Conservation (phyloP, 2,888 invertebrate species). For the Dryomyza anilis region DNA sequence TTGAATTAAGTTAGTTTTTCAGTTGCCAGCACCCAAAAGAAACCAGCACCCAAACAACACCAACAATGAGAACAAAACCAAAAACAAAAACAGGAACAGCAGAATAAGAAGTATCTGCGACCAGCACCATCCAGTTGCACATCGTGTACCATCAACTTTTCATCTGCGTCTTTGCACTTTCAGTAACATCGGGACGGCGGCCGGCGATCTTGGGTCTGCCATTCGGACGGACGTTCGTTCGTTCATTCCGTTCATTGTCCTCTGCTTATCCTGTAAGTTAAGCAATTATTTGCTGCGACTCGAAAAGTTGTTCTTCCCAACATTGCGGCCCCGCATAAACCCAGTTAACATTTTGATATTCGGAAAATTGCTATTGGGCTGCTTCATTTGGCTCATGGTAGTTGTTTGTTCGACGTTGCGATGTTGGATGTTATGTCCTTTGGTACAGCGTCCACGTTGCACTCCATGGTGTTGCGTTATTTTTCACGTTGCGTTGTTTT, state of each 20-base stretch:
- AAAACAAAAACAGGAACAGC: background rate
- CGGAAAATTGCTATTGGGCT: conserved; percentile 13
- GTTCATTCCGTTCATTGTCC: conserved; percentile 19
- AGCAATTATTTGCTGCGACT: conserved; percentile 24
- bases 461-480: too few species aligned
- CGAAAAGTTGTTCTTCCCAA: background rate
- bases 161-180: background rate
- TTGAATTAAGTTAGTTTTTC: conserved; percentile 28
- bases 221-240: background rate
- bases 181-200: too few species aligned
- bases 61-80: background rate
- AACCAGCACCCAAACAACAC: background rate
- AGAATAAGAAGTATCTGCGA: too few species aligned
- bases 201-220: too few species aligned
- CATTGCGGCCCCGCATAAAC: background rate
- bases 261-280: conserved; percentile 22
- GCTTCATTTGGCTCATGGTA: background rate
- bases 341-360: conserved; percentile 3
- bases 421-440: background rate
- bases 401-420: background rate
- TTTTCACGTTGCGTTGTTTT: too few species aligned
- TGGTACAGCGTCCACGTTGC: too few species aligned
- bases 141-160: background rate
- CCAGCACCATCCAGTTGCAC: too few species aligned
- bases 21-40: background rate